Percentiles rank a stretch among this genome's conserved stretches.
Evolutionary conservation across 53 echinoderm and acorn worm genomes (phyloP).

Genomic region (Astropecten irregularis): DNA sequence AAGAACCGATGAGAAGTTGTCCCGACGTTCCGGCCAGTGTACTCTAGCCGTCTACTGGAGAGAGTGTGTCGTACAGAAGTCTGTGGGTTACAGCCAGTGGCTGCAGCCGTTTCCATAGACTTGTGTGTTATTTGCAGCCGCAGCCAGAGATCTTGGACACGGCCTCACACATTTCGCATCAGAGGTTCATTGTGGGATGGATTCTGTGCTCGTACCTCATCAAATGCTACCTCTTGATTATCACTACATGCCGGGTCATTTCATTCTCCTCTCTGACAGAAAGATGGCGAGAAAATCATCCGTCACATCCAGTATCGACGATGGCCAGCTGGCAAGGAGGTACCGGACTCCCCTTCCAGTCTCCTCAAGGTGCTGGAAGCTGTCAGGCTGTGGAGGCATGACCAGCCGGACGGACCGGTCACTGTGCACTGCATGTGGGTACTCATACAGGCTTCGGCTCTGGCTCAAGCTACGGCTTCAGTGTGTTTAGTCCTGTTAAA

Average conservation of each 20-base stretch:
- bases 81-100: no score
- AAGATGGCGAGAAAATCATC: background rate
- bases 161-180: no score
- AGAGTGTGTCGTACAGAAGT: no score
- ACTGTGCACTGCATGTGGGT: constrained; percentile 5
- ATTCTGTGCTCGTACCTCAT: no score
- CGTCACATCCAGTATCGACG: constrained; percentile 4
- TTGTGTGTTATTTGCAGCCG: no score
- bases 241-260: background rate
- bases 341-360: constrained; percentile 26
- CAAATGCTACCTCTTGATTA: no score
- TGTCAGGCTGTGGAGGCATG: background rate
- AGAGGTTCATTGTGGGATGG: no score
- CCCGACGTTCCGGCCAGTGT: no score
- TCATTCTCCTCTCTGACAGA: background rate
- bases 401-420: background rate
- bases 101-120: no score
- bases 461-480: background rate
- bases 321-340: constrained; percentile 26
- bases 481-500: background rate
- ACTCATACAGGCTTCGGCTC: background rate
- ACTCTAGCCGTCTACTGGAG: no score
- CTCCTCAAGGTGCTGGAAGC: constrained; percentile 1
- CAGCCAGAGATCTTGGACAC: no score
- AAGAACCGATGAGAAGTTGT: no score